phyloP scores from a whole-genome alignment of 2,888 invertebrate species.

The Cryptocephalus primarius region DNA sequence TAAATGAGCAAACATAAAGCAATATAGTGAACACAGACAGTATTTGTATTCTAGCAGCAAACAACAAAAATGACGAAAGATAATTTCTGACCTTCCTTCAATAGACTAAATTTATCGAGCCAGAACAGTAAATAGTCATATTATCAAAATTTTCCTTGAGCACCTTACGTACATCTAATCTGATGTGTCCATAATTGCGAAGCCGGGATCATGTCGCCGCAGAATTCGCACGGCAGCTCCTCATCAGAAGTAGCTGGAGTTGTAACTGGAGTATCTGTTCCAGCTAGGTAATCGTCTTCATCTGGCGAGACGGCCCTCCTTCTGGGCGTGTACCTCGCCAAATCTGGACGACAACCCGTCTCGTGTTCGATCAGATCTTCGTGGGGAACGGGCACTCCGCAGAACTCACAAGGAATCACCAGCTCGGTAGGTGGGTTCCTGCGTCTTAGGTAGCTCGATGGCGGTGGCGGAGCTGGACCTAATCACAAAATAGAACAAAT shows the following conservation, averaged over 20 bases:
- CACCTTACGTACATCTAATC: constrained; percentile 30
- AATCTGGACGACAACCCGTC: constrained; percentile 37
- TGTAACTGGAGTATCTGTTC: not conserved
- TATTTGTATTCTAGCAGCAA: too few species aligned
- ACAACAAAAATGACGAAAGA: too few species aligned
- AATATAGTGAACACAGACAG: too few species aligned
- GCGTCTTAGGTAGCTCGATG: constrained; percentile 7
- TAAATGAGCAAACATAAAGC: too few species aligned
- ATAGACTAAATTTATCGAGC: too few species aligned
- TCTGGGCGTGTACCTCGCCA: constrained; percentile 30
- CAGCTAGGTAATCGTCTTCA: constrained; percentile 19
- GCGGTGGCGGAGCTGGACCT: not conserved
- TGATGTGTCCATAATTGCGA: constrained; percentile 46
- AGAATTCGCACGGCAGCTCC: constrained; percentile 51
- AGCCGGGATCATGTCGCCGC: constrained; percentile 40
- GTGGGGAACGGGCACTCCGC: constrained; percentile 41
- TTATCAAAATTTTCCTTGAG: too few species aligned
- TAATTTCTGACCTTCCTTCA: too few species aligned
- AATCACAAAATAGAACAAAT: not conserved
- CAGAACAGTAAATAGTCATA: too few species aligned
- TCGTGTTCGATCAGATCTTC: constrained; percentile 43
- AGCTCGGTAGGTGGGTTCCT: constrained; percentile 42
- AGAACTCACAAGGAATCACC: constrained; percentile 46
- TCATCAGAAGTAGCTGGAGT: constrained; percentile 30
- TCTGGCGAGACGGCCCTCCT: constrained; percentile 21